phyloP scores from a whole-genome alignment of 2,797 vertebrate species.

The Mionectes olivaceus region DNA sequence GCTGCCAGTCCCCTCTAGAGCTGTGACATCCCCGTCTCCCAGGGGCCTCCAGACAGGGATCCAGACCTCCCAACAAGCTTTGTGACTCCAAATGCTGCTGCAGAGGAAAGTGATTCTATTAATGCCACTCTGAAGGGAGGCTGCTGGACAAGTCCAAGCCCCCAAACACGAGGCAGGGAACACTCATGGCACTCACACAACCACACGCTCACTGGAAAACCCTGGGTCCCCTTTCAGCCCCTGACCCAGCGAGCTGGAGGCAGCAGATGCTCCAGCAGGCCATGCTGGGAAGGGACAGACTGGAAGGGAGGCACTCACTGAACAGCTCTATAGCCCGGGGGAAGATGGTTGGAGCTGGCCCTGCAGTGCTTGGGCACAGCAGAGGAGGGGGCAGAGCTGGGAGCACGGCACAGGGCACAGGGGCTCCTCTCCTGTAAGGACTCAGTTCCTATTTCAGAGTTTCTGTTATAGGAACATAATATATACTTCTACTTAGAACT shows the following conservation, averaged over 20 bases:
- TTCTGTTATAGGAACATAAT: background rate
- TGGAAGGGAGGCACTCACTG: background rate
- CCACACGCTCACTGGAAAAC: background rate
- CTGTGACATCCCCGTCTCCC: background rate
- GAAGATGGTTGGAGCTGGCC: background rate
- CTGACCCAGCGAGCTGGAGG: background rate
- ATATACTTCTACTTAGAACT: background rate
- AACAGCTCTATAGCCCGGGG: background rate
- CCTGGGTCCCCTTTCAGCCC: background rate
- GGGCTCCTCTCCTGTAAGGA: background rate
- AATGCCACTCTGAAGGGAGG: background rate
- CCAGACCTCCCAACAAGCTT: background rate
- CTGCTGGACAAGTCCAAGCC: background rate
- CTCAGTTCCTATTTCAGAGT: background rate
- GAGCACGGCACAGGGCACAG: fast-evolving
- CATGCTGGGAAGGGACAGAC: background rate
- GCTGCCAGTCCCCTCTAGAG: background rate
- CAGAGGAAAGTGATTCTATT: background rate
- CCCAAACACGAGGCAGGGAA: background rate
- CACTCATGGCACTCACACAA: background rate
- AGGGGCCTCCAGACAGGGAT: background rate
- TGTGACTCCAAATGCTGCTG: background rate
- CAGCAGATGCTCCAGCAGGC: background rate
- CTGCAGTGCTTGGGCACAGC: fast-evolving
- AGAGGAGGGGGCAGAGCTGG: background rate